Conservation (phyloP, 2,797 vertebrate genomes). For the Parauchenoglanis ngamensis region DNA sequence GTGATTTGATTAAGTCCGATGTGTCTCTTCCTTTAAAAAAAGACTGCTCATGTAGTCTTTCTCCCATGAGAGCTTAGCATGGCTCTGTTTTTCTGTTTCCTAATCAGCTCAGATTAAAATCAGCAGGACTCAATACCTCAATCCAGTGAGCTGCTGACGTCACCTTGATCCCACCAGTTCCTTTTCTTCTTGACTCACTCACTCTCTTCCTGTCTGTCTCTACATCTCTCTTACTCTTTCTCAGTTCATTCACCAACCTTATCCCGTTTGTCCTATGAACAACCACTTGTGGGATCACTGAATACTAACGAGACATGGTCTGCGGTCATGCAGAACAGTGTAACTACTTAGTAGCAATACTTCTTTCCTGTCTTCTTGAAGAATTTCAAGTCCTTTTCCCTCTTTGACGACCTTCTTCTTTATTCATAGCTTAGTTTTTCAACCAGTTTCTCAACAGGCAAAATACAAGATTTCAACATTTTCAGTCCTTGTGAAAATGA, state of each 20-base stretch:
- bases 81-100: slow-evolving; percentile 62
- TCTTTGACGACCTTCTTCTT: slow-evolving; percentile 38
- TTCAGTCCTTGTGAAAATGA: slow-evolving; percentile 28
- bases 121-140: slow-evolving; percentile 70
- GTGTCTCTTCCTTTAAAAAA: slow-evolving; percentile 26
- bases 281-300: slow-evolving; percentile 47
- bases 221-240: slow-evolving; percentile 35
- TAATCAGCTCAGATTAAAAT: slow-evolving; percentile 75
- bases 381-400: slow-evolving; percentile 40
- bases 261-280: slow-evolving; percentile 41
- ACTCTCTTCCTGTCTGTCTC: slow-evolving; percentile 47
- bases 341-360: slow-evolving; percentile 23
- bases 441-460: slow-evolving; percentile 47
- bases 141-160: slow-evolving; percentile 62
- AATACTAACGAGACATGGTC: slow-evolving; percentile 50
- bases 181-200: slow-evolving; percentile 50
- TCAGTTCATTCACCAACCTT: slow-evolving; percentile 39
- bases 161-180: slow-evolving; percentile 60
- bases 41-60: slow-evolving; percentile 35
- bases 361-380: slow-evolving; percentile 41
- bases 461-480: slow-evolving; percentile 25
- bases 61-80: slow-evolving; percentile 51
- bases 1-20: slow-evolving; percentile 32
- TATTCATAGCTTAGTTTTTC: slow-evolving; percentile 58
- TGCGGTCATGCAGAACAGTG: slow-evolving; percentile 35